Evolutionary conservation across 2,888 invertebrate genomes (phyloP).

Genomic region (Platypus cylindrus): DNA sequence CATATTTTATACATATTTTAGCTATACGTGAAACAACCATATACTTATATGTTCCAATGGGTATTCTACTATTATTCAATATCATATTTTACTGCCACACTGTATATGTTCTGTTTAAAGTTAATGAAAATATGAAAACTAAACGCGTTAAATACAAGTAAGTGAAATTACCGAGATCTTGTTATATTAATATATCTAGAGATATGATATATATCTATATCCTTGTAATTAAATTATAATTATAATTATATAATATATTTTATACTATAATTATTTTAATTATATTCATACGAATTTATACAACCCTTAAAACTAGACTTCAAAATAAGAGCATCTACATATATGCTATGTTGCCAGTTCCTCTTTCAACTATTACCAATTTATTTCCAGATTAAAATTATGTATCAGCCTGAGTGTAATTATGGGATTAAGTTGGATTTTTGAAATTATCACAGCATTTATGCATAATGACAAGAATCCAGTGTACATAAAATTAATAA

Average conservation of each 20-base stretch:
- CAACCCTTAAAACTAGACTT: slow-evolving; percentile 38
- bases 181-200: too few species aligned
- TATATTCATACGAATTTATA: too few species aligned
- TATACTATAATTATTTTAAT: too few species aligned
- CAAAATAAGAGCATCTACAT: slow-evolving; percentile 43
- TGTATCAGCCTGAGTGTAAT: slow-evolving; percentile 53
- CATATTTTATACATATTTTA: slow-evolving; percentile 26
- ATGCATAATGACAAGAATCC: slow-evolving; percentile 16
- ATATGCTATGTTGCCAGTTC: too few species aligned
- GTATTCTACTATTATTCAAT: slow-evolving; percentile 43
- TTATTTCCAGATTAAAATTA: slow-evolving; percentile 43
- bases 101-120: slow-evolving; percentile 37
- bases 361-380: neutral
- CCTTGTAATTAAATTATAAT: too few species aligned
- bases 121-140: too few species aligned
- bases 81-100: slow-evolving; percentile 46
- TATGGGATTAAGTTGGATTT: slow-evolving; percentile 61
- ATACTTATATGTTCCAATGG: slow-evolving; percentile 57
- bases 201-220: too few species aligned
- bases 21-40: slow-evolving; percentile 45
- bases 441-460: slow-evolving; percentile 45
- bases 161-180: too few species aligned
- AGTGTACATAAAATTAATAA: neutral
- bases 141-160: too few species aligned
- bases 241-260: too few species aligned